Conservation (phyloP, 1,140 invertebrate genomes). For the Solen grandis region DNA sequence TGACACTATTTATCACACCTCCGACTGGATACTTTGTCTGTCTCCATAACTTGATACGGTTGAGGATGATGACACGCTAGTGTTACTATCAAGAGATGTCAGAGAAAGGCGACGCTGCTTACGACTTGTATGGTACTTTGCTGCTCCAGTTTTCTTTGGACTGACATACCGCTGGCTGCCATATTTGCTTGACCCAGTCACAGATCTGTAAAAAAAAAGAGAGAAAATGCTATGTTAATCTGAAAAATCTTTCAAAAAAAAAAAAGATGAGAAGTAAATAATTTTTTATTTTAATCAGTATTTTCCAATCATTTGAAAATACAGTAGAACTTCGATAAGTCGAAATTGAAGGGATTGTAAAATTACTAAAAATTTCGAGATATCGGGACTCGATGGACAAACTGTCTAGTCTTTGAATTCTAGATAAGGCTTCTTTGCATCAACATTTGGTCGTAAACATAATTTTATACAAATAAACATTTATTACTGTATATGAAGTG, state of each 20-base stretch:
- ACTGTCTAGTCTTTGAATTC: no score
- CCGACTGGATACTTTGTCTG: slow-evolving; percentile 24
- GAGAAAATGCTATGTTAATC: neutral
- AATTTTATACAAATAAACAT: no score
- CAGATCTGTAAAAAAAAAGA: neutral
- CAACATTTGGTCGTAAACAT: no score
- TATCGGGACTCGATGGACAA: no score
- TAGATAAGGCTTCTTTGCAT: no score
- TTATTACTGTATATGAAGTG: no score
- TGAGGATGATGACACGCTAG: slow-evolving; percentile 54
- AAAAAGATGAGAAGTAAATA: neutral
- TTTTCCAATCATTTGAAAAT: no score
- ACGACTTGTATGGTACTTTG: slow-evolving; percentile 24
- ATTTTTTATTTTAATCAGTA: no score
- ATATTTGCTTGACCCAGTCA: slow-evolving; percentile 53
- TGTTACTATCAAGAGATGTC: slow-evolving; percentile 73
- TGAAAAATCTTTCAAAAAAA: neutral
- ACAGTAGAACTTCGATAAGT: no score
- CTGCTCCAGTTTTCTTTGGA: neutral
- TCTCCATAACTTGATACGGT: slow-evolving; percentile 40
- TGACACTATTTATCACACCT: no score
- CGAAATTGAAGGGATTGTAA: no score
- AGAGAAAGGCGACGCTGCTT: slow-evolving; percentile 63
- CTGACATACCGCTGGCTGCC: slow-evolving; percentile 60
- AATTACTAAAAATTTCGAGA: no score